Evolutionary conservation across 2,888 invertebrate species (phyloP).

Genomic region (Trichogramma evanescens): DNA sequence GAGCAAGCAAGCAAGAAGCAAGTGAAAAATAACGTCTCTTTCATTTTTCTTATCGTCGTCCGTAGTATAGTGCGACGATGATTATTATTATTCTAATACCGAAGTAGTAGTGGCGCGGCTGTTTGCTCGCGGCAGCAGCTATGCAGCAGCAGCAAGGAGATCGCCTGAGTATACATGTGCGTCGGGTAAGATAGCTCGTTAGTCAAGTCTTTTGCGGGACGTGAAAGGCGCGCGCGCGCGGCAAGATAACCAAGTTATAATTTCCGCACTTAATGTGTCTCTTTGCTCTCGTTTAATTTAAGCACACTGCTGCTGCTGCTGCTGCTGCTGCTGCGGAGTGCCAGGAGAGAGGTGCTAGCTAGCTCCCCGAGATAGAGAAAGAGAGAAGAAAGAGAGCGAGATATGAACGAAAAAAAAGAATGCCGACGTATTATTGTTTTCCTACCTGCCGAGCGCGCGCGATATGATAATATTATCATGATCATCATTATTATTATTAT

Average conservation of each 20-base stretch:
- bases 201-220: not conserved
- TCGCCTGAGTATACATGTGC: not conserved
- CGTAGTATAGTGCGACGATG: no score
- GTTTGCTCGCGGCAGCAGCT: no score
- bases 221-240: not conserved
- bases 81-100: no score
- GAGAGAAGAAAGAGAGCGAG: not conserved
- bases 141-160: not conserved
- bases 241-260: conserved; percentile 16
- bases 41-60: no score
- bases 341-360: no score
- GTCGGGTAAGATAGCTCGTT: not conserved
- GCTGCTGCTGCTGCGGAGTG: no score
- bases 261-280: conserved; percentile 6
- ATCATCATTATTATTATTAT: not conserved
- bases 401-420: not conserved
- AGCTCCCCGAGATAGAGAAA: not conserved
- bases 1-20: no score
- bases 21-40: no score
- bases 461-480: no score
- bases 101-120: no score
- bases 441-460: not conserved
- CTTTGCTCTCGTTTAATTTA: conserved; percentile 10
- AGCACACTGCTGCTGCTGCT: not conserved
- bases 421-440: not conserved